Base-by-base conservation (phyloP, 2,888 invertebrate genomes). In the Phoronis australis region DNA sequence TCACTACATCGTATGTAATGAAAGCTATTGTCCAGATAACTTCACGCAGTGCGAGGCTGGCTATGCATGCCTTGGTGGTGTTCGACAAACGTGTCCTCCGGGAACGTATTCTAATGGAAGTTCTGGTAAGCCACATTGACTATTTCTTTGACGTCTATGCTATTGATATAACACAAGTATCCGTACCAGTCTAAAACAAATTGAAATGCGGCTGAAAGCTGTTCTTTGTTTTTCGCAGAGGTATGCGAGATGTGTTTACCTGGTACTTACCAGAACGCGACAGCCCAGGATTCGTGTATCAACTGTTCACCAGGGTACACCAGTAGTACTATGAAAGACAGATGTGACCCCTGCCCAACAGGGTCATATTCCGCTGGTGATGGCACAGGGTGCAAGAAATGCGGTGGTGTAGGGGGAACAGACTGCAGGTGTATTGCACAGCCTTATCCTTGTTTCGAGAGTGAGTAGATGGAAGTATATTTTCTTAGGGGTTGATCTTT, bases 21-120 rank as follows among this genome's bases (percentile, higher is more conserved):
- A 50, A 24, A 62, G 62, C 20, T 61, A 56, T 21, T 68, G 67
- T 41, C 64, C 65, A 0, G 44, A 38, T 4, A 35, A 47, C 0
- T 68, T 66, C 38, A 49, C 56, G 1, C 51, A 43, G 1, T 68
- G 68, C 60, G 63, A 64, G 47, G 22, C 56, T 1, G 68, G 68
- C 3, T 61, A 63, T 43, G 60, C 65, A 1, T 68, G 68, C 48
- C 42, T 55, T 21, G 57, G 57, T 18, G 68, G 68, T 2, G 52
- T 53, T 20, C 53, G 61, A 35, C 55, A 56, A 20, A 23, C 47
- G 5, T 68, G 68, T 56, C 23, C 15, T 3, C 39, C 47, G 1
- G 68, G 68, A 4, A 59, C 62, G 1, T 64, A 55, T 48, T 64
- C 66, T 9, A 56, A 61, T 51, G 65, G 60, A 23, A 47, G 37